phyloP scores from a whole-genome alignment of 2,888 invertebrate genomes.

The Pegoplata infirma region DNA sequence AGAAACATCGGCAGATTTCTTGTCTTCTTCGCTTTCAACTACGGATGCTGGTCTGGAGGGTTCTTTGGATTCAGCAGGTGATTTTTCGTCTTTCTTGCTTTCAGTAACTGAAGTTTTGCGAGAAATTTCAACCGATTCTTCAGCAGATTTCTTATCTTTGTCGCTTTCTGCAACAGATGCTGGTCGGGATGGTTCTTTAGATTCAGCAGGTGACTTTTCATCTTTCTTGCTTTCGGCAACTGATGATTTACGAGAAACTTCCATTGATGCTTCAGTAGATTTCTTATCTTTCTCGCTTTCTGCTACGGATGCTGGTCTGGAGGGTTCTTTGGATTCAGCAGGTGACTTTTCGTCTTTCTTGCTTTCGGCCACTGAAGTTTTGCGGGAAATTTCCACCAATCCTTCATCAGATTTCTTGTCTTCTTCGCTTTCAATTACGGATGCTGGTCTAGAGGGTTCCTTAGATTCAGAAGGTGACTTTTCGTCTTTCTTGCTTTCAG shows the following conservation, averaged over 20 bases:
- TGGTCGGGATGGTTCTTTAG: slow-evolving; percentile 56
- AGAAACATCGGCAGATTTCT: slow-evolving; percentile 53
- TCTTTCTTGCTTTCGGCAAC: slow-evolving; percentile 35
- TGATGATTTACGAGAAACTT: slow-evolving; percentile 34
- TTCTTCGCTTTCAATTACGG: slow-evolving; percentile 33
- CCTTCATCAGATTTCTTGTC: slow-evolving; percentile 20
- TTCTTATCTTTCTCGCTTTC: slow-evolving; percentile 8
- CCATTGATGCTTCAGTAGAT: slow-evolving; percentile 14
- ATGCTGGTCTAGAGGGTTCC: slow-evolving; percentile 44
- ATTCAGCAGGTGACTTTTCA: slow-evolving; percentile 48
- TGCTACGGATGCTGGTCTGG: slow-evolving; percentile 4
- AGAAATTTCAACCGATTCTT: slow-evolving; percentile 40
- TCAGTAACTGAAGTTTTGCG: slow-evolving; percentile 54
- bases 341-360: slow-evolving; percentile 50
- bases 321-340: neutral
- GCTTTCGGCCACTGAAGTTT: slow-evolving; percentile 41
- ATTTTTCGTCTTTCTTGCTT: slow-evolving; percentile 52
- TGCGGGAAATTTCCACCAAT: slow-evolving; percentile 58
- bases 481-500: slow-evolving; percentile 25
- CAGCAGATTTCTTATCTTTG: slow-evolving; percentile 57
- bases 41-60: slow-evolving; percentile 46
- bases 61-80: slow-evolving; percentile 49
- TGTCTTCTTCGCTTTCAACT: slow-evolving; percentile 53
- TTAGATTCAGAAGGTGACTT: slow-evolving; percentile 12
- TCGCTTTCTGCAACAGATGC: slow-evolving; percentile 55